These are phyloP conservation scores for Catocala fraxini DNA, from an alignment of 2,888 invertebrate genomes.

Conservation along the genomic window DNA sequence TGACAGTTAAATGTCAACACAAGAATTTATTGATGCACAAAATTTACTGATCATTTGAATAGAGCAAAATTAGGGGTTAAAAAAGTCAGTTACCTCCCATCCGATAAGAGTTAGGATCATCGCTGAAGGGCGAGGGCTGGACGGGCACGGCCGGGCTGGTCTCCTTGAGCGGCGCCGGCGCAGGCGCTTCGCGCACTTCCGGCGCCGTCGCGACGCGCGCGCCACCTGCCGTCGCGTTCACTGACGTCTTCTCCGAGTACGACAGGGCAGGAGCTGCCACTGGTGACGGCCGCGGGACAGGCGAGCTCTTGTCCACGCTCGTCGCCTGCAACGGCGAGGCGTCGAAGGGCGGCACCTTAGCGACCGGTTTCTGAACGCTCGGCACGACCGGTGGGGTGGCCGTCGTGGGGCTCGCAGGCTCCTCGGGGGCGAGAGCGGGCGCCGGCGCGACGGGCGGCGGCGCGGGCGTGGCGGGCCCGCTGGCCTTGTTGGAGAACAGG, in stretches of 20 bases:
- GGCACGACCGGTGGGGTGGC: conserved; percentile 60
- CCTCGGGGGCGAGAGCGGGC: conserved; percentile 61
- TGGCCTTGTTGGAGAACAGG: conserved; percentile 84
- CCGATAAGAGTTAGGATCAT: conserved; percentile 90
- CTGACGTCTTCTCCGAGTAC: conserved; percentile 64
- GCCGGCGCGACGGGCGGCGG: conserved; percentile 51
- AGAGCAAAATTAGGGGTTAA: background rate
- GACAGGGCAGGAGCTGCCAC: conserved; percentile 57
- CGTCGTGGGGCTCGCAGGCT: conserved; percentile 70
- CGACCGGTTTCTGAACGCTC: conserved; percentile 86
- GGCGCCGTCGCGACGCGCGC: conserved; percentile 40
- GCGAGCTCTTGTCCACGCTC: conserved; percentile 64
- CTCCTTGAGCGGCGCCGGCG: conserved; percentile 56
- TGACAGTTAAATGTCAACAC: no score
- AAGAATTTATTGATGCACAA: no score
- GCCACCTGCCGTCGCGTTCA: conserved; percentile 49
- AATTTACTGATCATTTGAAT: no score
- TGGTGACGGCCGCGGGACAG: conserved; percentile 50
- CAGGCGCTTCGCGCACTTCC: conserved; percentile 58
- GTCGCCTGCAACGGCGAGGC: conserved; percentile 77
- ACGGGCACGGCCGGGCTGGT: conserved; percentile 72
- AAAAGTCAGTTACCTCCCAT: conserved; percentile 90
- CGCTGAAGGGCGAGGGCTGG: conserved; percentile 83
- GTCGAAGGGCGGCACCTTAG: conserved; percentile 89
- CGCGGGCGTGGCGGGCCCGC: conserved; percentile 55